Evolutionary conservation across 2,113 vertebrate genomes (phyloP), one percentile per base, ranked within the genome.

Genomic region (Panurus biarmicus): DNA sequence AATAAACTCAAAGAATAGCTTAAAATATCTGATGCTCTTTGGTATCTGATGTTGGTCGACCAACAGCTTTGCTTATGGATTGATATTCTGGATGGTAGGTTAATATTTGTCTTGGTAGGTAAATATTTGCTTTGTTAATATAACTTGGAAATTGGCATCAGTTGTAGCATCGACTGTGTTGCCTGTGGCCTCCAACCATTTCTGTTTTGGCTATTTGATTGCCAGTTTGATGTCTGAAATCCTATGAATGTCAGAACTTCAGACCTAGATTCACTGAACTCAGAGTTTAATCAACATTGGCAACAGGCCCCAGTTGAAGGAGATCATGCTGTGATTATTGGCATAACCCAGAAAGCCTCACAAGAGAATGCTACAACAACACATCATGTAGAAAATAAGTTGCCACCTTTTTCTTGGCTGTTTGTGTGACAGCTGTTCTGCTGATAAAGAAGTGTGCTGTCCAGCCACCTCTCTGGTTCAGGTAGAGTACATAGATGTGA

Each of bases 21-120:
- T 42, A 15, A 78, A 76, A 22, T 50, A 25, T 57, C 11, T 13
- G 61, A 31, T 53, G 29, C 8, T 81, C 36, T 87, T 95, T 77
- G n/a, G 6, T 81, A 38, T 29, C 33, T 71, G 35, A 12, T 36
- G 9, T 25, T 87, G 48, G 24, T 72, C 14, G 47, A 89, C 57
- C 47, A 85, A 70, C 71, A 93, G 85, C 75, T 97, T 95, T 93
- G 79, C 38, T 78, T 81, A 50, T 84, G 96, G 93, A 94, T 77
- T 76, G 78, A 90, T 85, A 54, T 62, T 67, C 64, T 84, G 69
- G 66, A 90, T 86, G 47, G 47, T 66, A 83, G 66, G 79, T 85
- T 89, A 88, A 54, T 97, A 69, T 93, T 95, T 94, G 93, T 86
- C 48, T 96, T 88, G 61, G 48, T 87, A 80, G 66, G 70, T 81